Evolutionary conservation across 2,113 vertebrate species (phyloP), one percentile per base, ranked within the genome.

Genomic region (Elachura formosa): DNA sequence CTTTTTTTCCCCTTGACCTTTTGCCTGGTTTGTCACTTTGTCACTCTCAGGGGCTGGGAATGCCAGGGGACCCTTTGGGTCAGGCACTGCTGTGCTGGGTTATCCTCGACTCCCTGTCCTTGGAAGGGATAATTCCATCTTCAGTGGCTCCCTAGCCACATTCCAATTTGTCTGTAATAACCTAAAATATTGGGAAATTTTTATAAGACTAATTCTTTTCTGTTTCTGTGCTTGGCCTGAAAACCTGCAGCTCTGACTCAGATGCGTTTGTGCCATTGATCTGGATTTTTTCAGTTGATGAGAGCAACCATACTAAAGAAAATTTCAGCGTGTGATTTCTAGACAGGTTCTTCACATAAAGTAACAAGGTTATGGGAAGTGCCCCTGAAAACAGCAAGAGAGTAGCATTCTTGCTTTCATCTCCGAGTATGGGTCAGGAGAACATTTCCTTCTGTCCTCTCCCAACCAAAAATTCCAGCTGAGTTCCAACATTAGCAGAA

Each of bases 251-350:
- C 55, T 73, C 12, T 56, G 28, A 23, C 23, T 55, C 9, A 15
- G 54, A 51, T 43, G 34, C 17, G 6, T 38, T 41, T 45, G 11
- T 74, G 49, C 8, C 2, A 5, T 1, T 31, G 14, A 15, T 0
- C 0, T 2, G 24, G 23, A 20, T 38, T 84, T 45, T 56, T 45
- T 16, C 26, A 24, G 20, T 9, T 0, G 0, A 13, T 23, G 68
- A 72, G 23, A 56, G 25, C 14, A 40, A 43, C 52, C 2, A 20
- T 10, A 22, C 22, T 3, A 2, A 7, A 49, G 38, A 49, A 62
- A 87, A 31, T 2, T 0, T 1, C 67, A 68, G 12, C 4, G 33
- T 56, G 41, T 24, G 19, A 4, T 33, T 67, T 54, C 29, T 8
- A 12, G 6, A 5, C 0, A 7, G 8, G 11, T 16, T 16, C 59